Evolutionary conservation across 2,797 vertebrate species (phyloP).

Genomic region (Eospalax fontanierii): DNA sequence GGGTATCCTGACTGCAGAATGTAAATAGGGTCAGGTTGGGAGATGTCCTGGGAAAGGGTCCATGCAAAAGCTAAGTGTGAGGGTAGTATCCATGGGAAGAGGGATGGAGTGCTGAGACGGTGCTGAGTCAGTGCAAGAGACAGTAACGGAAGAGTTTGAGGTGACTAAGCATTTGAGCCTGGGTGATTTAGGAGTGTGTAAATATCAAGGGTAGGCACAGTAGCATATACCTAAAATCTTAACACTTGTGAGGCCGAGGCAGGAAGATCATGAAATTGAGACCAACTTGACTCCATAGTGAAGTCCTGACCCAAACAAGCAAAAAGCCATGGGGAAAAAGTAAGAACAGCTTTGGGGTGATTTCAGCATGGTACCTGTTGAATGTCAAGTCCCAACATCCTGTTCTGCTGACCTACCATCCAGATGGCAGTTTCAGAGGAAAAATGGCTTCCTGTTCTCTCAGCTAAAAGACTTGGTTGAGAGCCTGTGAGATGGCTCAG

Average conservation of each 20-base stretch:
- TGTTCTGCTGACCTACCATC: neutral
- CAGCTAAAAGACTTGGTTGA: neutral
- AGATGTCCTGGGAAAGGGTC: neutral
- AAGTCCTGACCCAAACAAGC: neutral
- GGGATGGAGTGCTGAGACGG: neutral
- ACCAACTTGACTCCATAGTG: neutral
- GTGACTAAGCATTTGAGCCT: neutral
- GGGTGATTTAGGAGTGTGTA: neutral
- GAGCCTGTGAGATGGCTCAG: neutral
- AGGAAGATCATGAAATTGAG: neutral
- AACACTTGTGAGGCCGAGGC: neutral
- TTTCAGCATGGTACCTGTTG: neutral
- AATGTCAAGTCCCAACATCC: neutral
- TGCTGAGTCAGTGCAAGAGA: neutral
- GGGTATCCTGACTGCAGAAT: constrained; percentile 4
- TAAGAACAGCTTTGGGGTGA: neutral
- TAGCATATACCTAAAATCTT: neutral
- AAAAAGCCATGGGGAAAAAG: neutral
- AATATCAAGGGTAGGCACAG: neutral
- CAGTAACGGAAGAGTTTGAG: neutral
- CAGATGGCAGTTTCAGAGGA: constrained; percentile 5
- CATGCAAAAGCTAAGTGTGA: neutral
- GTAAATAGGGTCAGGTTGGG: neutral
- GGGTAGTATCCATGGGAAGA: neutral
- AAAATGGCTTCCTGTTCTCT: constrained; percentile 23